Evolutionary conservation across 1,140 invertebrate species (phyloP), one percentile per base, ranked within the genome.

Genomic region (Scaptomyza graminum): DNA sequence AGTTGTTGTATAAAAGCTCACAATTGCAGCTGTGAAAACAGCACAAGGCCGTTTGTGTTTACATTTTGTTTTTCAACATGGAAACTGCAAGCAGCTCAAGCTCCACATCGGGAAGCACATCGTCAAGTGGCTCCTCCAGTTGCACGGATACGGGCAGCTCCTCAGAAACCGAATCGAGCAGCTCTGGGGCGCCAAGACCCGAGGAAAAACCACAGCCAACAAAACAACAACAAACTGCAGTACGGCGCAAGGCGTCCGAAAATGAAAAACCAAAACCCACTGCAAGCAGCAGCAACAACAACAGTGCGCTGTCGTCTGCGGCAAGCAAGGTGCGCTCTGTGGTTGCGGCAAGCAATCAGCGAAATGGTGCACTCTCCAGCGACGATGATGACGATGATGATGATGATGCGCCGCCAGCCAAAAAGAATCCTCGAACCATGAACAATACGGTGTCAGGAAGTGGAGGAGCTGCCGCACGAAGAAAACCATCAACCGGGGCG

Each of bases 161-260:
- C 15, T 95, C 95, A 0, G 95, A 95, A 52, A 94, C 94, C 0
- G 95, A 94, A 47, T 95, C 95, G n/a, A 94, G 94, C 11, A 95
- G 95, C 71, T 94, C 94, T 0, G 93, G 76, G 78, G 76, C 39
- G 5, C 54, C 81, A 5, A 68, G 68, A 18, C 64, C 77, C 22
- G 71, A 81, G 13, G 85, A 87, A 25, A 89, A 90, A 44, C 56
- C 76, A 16, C 75, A 80, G 31, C 61, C 44, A 50, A 3, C 16
- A 25, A 56, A 67, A 51, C 13, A 41, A 66, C 61, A 52, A 44
- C 62, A 22, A 66, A 39, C 3, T 12, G 54, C 71, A 0, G 59
- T 47, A 28, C 49, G 77, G 3, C 75, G 75, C 28, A 74, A 74
- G 8, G 43, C 50, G 3, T n/a, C 54, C 0, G 39, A 71, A 3